Evolutionary conservation across 2,797 vertebrate species (phyloP), one percentile per base, ranked within the genome.

Genomic region (Fistularia tabacaria): DNA sequence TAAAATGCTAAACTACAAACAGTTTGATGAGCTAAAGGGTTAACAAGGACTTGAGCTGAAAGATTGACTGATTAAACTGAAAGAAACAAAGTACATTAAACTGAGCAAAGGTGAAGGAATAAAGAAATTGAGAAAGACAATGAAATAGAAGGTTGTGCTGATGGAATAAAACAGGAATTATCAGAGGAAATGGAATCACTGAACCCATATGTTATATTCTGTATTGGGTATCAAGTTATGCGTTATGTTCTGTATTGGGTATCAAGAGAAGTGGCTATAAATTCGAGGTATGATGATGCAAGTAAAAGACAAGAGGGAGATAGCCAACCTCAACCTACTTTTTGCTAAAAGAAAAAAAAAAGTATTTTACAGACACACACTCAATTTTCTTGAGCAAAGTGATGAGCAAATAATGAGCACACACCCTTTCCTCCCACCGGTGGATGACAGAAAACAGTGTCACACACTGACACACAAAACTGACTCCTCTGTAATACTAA

Each of bases 261-360:
- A 2, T 25, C 2, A 25, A 25, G 25, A 25, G 25, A 25, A 25
- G 25, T 25, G 25, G 25, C 25, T 25, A 25, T 25, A 25, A 25
- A 25, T 25, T 25, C 2, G 25, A 25, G 25, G 25, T 9, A 50
- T 53, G 54, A 43, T 71, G 51, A 48, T 68, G 53, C 66, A 66
- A 54, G 59, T 64, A 50, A 66, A 56, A 65, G 43, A 55, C 15
- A 13, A 52, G 66, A 69, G 60, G 62, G 58, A 56, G 38, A 55
- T 39, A 37, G 79, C 60, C 76, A 82, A 68, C 8, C 66, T 45
- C 44, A 54, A 44, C 37, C 53, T 44, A 60, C 52, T 69, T 54
- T 71, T 59, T 62, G 68, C 63, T 68, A 59, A 79, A 62, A 64
- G 51, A 67, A 79, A 69, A 36, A 69, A 13, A 59, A 79, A 80